These are phyloP conservation scores for Agrochola lota DNA, from an alignment of 2,888 invertebrate species.

Conservation along the genomic window DNA sequence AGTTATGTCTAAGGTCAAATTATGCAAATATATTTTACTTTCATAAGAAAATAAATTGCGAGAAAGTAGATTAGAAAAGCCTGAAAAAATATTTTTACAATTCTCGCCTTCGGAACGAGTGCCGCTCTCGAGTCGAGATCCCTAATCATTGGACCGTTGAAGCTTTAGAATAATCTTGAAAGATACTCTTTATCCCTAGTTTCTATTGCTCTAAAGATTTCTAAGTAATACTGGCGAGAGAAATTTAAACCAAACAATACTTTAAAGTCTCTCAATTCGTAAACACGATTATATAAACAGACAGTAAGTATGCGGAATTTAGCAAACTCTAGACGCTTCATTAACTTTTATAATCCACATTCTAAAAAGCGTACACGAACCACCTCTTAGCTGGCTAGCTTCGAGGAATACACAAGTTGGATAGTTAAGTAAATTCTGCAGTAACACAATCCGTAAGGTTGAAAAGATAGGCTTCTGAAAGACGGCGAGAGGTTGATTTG, in stretches of 20 bases:
- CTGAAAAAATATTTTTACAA: conserved; percentile 47
- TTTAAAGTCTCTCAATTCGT: conserved; percentile 15
- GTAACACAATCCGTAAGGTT: conserved; percentile 69
- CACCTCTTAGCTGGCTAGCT: conserved; percentile 30
- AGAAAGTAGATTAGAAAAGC: conserved; percentile 24
- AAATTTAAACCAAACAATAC: not conserved
- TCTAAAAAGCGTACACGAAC: conserved; percentile 45
- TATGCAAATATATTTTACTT: conserved; percentile 21
- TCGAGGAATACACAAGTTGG: conserved; percentile 54
- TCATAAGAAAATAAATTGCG: conserved; percentile 25
- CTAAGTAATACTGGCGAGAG: not conserved
- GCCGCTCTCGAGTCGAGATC: conserved; percentile 23
- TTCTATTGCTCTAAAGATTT: conserved; percentile 14
- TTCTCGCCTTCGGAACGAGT: conserved; percentile 23
- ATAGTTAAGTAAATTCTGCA: conserved; percentile 63
- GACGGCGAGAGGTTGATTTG: conserved; percentile 72
- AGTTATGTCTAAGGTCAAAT: conserved; percentile 14
- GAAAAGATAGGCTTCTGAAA: conserved; percentile 69
- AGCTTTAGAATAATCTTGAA: conserved; percentile 31
- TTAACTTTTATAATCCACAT: conserved; percentile 51
- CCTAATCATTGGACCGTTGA: conserved; percentile 43
- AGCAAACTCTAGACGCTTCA: conserved; percentile 35
- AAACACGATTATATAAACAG: conserved; percentile 46
- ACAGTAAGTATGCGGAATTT: conserved; percentile 39
- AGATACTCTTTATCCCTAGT: conserved; percentile 22